phyloP scores from a whole-genome alignment of 2,888 invertebrate species.

The Dichetophora obliterata region DNA sequence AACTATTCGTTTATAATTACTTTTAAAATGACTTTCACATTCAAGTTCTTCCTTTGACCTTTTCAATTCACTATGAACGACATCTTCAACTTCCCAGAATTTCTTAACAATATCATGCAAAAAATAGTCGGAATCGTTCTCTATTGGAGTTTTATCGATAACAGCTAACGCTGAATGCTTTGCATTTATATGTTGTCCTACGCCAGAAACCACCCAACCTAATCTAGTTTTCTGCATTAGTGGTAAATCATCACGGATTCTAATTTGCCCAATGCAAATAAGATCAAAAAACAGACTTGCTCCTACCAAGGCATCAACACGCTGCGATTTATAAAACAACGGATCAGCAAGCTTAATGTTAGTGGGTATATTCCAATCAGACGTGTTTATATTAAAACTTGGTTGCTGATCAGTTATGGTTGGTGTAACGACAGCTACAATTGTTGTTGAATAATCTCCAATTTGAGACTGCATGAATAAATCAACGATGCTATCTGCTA shows the following conservation, averaged over 20 bases:
- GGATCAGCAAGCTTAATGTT: too few relatives aligned
- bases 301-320: slow-evolving; percentile 46
- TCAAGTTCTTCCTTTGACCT: slow-evolving; percentile 14
- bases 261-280: slow-evolving; percentile 47
- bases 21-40: slow-evolving; percentile 40
- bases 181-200: slow-evolving; percentile 7
- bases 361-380: too few relatives aligned
- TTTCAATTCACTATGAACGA: neutral
- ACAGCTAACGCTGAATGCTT: neutral
- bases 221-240: slow-evolving; percentile 46
- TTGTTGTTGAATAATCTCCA: neutral
- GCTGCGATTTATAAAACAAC: too few relatives aligned
- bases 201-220: slow-evolving; percentile 48
- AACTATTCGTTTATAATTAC: slow-evolving; percentile 25
- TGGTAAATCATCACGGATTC: slow-evolving; percentile 40
- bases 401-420: slow-evolving; percentile 47
- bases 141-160: neutral
- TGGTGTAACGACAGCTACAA: slow-evolving; percentile 45
- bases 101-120: slow-evolving; percentile 33
- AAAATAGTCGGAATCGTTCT: neutral
- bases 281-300: slow-evolving; percentile 49
- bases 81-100: slow-evolving; percentile 45
- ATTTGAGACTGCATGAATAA: slow-evolving; percentile 10
- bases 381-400: too few relatives aligned
- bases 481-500: too few relatives aligned